Percentiles rank a stretch among this genome's conserved stretches.
Conservation (phyloP, 2,888 invertebrate genomes). For the Schrankia costaestrigalis region DNA sequence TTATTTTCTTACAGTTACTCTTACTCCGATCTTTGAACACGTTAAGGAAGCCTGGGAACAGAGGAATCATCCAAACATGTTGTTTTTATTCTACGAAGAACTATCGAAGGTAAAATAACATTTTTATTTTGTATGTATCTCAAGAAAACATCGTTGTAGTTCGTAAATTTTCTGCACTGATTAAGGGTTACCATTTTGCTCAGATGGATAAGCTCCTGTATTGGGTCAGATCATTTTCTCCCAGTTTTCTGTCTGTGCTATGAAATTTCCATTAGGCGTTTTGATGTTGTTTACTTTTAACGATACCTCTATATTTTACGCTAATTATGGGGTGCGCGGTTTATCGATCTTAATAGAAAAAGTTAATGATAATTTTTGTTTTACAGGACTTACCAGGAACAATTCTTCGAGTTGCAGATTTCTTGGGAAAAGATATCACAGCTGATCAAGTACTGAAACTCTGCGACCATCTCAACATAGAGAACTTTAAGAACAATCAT, state of each 20-base stretch:
- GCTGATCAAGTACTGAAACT: constrained; percentile 55
- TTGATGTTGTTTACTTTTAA: too few relatives aligned
- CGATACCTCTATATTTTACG: too few relatives aligned
- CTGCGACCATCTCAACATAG: constrained; percentile 84
- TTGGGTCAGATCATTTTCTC: too few relatives aligned
- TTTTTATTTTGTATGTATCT: background rate
- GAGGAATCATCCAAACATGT: constrained; percentile 81
- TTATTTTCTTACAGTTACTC: constrained; percentile 64
- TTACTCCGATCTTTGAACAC: constrained; percentile 86
- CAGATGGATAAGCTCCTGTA: too few relatives aligned
- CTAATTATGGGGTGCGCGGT: too few relatives aligned
- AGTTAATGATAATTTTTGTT: background rate
- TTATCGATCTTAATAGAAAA: background rate
- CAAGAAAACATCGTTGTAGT: background rate
- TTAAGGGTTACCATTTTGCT: too few relatives aligned
- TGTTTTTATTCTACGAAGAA: constrained; percentile 63
- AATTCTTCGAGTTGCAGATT: constrained; percentile 75
- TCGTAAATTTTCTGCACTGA: background rate
- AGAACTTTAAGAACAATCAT: constrained; percentile 86
- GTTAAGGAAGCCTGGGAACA: constrained; percentile 85
- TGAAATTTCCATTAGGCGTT: too few relatives aligned
- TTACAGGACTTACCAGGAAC: constrained; percentile 34
- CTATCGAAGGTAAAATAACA: constrained; percentile 75
- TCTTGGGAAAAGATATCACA: constrained; percentile 68
- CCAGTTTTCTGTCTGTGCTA: too few relatives aligned